A percentile compares a stretch with the other conserved stretches of the same genome.
phyloP scores from a whole-genome alignment of 2,888 invertebrate species.

The Carterocephalus palaemon region DNA sequence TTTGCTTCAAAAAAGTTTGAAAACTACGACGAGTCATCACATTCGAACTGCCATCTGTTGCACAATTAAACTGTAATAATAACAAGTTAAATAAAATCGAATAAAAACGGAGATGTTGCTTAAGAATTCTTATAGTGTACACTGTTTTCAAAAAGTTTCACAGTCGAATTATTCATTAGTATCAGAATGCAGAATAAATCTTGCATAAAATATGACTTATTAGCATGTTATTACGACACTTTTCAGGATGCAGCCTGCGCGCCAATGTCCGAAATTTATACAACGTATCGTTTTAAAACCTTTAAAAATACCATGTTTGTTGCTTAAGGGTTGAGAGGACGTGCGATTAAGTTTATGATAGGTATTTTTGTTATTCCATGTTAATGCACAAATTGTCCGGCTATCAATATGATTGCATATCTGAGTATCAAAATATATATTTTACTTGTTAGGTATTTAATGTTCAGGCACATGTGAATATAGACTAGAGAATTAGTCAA shows the following conservation, averaged over 20 bases:
- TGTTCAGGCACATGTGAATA: neutral
- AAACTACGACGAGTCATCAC: too few species aligned
- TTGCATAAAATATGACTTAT: slow-evolving; percentile 63
- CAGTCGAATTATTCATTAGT: slow-evolving; percentile 68
- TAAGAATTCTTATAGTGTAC: slow-evolving; percentile 67
- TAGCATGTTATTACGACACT: slow-evolving; percentile 55
- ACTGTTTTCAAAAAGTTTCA: slow-evolving; percentile 66
- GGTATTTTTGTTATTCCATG: slow-evolving; percentile 70
- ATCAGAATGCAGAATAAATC: slow-evolving; percentile 47
- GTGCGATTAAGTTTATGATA: slow-evolving; percentile 64
- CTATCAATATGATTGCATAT: slow-evolving; percentile 35
- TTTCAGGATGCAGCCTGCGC: slow-evolving; percentile 53
- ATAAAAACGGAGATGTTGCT: slow-evolving; percentile 44
- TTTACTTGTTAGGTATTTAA: neutral
- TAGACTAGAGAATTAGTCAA: too few species aligned
- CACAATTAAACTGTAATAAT: too few species aligned
- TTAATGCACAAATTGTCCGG: slow-evolving; percentile 63
- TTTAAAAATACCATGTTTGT: slow-evolving; percentile 55
- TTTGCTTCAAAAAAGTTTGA: too few species aligned
- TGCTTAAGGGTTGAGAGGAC: slow-evolving; percentile 63
- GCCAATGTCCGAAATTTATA: slow-evolving; percentile 62
- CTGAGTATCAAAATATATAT: slow-evolving; percentile 5
- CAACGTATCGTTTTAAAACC: slow-evolving; percentile 52
- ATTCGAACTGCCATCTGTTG: too few species aligned
- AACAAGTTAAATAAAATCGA: slow-evolving; percentile 19